Evolutionary conservation across 2,888 invertebrate genomes (phyloP), one percentile per base, ranked within the genome.

Genomic region (Lithophane socia): DNA sequence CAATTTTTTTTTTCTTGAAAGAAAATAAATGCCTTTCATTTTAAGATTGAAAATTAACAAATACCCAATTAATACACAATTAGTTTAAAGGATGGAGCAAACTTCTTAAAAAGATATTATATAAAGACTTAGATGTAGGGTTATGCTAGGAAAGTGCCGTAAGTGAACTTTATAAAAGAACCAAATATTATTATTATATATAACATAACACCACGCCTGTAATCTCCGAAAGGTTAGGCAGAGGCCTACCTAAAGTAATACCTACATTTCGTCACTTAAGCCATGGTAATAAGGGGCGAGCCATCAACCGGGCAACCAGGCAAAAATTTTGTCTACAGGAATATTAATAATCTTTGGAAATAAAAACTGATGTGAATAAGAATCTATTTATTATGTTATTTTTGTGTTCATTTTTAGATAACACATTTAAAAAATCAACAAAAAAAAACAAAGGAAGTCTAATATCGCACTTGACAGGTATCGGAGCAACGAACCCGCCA

Each of bases 11-110:
- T 52, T 5, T 54, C 13, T 58, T 58, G 12, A 52, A 47, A 54
- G 37, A 16, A 52, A 76, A 67, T 66, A 44, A 76, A 67, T 67
- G 70, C 10, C 24, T 18, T 52, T 72, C 21, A 21, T 24, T 60
- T 66, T 44, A 13, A 4, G n/a, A n/a, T n/a, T n/a, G n/a, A n/a
- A 12, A 56, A 49, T 49, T 49, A 5, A 18, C 9, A 37, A 24
- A 63, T 21, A 63, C 21, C 37, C 21, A 37, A 63, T 37, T 61
- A 61, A 37, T 68, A 18, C 37, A 16, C 16, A 44, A 21, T 42
- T 42, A 10, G 24, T 16, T 54, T 29, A 0, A 21, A 54, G 21
- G 2, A 42, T 72, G 13, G 1, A 42, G 66, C 5, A 42, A 47
- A 56, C n/a, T n/a, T n/a, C 3, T 37, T 29, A 29, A 29, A 29